Base-by-base conservation (phyloP, 2,888 invertebrate species). In the Argyra leucocephala region DNA sequence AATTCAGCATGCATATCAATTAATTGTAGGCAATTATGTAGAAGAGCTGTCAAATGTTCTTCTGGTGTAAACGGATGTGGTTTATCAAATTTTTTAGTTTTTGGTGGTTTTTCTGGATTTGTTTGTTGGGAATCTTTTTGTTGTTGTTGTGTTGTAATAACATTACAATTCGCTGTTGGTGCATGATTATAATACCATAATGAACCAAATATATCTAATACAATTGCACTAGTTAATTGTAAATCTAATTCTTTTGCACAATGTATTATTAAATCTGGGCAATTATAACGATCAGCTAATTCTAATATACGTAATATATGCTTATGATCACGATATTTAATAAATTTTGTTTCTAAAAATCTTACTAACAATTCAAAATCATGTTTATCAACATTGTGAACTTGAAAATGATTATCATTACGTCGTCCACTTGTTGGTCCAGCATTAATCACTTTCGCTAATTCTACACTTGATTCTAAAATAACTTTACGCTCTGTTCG, bases 1-100 rank as follows among this genome's bases (percentile, higher is more conserved):
- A 76, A 71, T 67, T 76, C 76, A n/a, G 80, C 78, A 31, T 78
- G 76, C 79, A 80, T 80, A 37, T 80, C 80, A 65, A 80, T 79
- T 62, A 79, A 69, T 68, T 80, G 80, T 22, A 80, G 71, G 3
- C 78, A 75, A 67, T 80, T 80, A 68, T 76, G 77, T 61, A 80
- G 70, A 69, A 80, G 67, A 9, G 79, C 79, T 57, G 77, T 75
- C 64, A 78, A 74, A 66, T 75, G 77, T 66, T 80, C 80, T 66
- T 80, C 80, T 37, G 77, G 76, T 57, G 79, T 78, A 65, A 78
- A 78, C 36, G 78, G 78, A 72, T 75, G 76, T n/a, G 75, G 72
- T 65, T 74, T 75, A 31, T 48, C 48, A 18, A 48, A 48, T 48
- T 48, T 48, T 48, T 48, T 21, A 31, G 58, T 22, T 64, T 64